Evolutionary conservation across 2,797 vertebrate species (phyloP).

Genomic region (Channallabes apus): DNA sequence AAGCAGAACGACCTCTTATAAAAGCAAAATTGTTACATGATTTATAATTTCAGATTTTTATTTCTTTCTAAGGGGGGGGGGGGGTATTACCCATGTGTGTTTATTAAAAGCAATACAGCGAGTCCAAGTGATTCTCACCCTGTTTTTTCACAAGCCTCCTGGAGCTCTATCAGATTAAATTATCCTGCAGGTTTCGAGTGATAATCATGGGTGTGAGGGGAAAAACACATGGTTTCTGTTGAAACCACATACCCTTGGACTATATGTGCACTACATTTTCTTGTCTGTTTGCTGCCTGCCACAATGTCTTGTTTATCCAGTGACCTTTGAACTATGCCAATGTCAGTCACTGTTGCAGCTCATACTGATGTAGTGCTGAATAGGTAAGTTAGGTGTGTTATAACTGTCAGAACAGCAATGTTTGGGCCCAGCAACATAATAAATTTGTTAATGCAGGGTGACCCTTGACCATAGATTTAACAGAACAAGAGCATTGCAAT

Average conservation of each 20-base stretch:
- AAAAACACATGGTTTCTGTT: conserved; percentile 43
- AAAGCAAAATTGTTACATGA: background rate
- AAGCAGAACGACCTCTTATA: background rate
- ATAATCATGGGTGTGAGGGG: conserved; percentile 45
- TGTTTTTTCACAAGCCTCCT: conserved; percentile 12
- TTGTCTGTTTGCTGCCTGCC: conserved; percentile 39
- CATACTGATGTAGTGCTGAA: conserved; percentile 15
- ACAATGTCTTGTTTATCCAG: conserved; percentile 34
- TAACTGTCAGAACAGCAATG: conserved; percentile 14
- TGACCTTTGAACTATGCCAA: conserved; percentile 38
- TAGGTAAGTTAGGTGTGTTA: conserved; percentile 32
- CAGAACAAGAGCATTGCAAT: conserved; percentile 31
- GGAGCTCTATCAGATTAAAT: conserved; percentile 47
- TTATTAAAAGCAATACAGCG: conserved; percentile 22
- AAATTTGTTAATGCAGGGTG: conserved; percentile 40
- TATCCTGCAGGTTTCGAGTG: conserved; percentile 46
- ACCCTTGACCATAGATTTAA: conserved; percentile 28
- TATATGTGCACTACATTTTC: conserved; percentile 36
- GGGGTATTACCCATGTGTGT: conserved; percentile 6
- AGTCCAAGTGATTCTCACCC: background rate
- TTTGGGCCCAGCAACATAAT: conserved; percentile 26
- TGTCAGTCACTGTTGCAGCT: conserved; percentile 11
- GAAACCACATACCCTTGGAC: conserved; percentile 48
- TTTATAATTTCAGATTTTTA: background rate
- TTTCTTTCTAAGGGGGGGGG: background rate